These are phyloP conservation scores for Poecilobothrus nobilitatus DNA, from an alignment of 2,888 invertebrate species.

Conservation along the genomic window DNA sequence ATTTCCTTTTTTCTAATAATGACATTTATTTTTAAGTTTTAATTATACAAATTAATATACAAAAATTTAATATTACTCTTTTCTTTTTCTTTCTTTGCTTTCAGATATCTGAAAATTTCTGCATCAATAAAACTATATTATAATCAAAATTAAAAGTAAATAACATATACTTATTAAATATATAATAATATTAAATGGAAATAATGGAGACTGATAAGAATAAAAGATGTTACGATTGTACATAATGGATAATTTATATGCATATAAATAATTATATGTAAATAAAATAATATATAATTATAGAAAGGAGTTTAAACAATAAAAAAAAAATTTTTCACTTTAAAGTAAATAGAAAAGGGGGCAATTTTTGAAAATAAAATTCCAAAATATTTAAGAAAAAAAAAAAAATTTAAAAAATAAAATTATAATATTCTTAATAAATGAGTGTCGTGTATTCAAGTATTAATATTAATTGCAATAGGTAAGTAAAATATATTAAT, in stretches of 20 bases:
- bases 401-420: neutral
- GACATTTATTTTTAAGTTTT: too few species aligned
- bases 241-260: neutral
- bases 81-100: neutral
- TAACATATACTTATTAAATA: neutral
- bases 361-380: too few species aligned
- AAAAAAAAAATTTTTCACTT: too few species aligned
- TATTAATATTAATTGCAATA: neutral
- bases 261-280: neutral
- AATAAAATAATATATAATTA: too few species aligned
- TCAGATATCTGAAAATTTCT: neutral
- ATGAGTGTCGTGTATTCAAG: slow-evolving; percentile 3
- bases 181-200: neutral
- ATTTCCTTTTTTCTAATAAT: too few species aligned
- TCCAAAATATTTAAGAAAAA: neutral
- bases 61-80: too few species aligned
- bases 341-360: too few species aligned
- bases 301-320: too few species aligned
- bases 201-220: neutral
- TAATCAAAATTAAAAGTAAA: neutral
- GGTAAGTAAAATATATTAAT: neutral
- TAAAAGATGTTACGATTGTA: neutral
- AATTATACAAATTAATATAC: too few species aligned
- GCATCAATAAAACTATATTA: neutral
- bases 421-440: neutral